Evolutionary conservation across 2,888 invertebrate species (phyloP).

Genomic region (Tetranychus piercei): DNA sequence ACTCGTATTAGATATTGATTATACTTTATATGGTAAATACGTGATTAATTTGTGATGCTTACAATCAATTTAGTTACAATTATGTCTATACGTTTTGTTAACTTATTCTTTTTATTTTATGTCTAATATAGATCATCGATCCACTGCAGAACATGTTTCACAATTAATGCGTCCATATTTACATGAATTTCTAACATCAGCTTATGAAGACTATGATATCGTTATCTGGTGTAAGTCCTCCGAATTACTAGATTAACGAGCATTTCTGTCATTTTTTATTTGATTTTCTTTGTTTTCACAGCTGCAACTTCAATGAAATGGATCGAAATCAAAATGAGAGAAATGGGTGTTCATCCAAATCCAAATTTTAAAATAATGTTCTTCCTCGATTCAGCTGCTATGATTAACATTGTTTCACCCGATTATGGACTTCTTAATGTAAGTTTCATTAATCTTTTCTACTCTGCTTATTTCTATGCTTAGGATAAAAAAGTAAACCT

Average conservation of each 20-base stretch:
- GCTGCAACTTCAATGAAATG: constrained; percentile 92
- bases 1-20: constrained; percentile 83
- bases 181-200: constrained; percentile 73
- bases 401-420: constrained; percentile 79
- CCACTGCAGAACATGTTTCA: constrained; percentile 64
- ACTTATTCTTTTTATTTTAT: constrained; percentile 7
- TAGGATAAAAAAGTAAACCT: not conserved
- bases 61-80: constrained; percentile 9
- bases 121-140: constrained; percentile 50
- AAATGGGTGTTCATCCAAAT: constrained; percentile 65
- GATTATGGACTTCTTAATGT: constrained; percentile 83
- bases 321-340: constrained; percentile 90
- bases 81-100: not conserved
- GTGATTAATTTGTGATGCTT: not conserved
- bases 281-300: constrained; percentile 23
- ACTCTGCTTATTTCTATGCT: not conserved
- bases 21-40: constrained; percentile 59
- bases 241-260: not conserved
- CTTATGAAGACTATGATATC: constrained; percentile 78
- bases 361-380: constrained; percentile 75
- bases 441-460: constrained; percentile 29
- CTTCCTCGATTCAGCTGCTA: constrained; percentile 72
- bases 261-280: not conserved
- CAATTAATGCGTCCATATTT: constrained; percentile 86
- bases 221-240: constrained; percentile 63